Evolutionary conservation across 1,140 invertebrate species (phyloP), one percentile per base, ranked within the genome.

Genomic region (Branchinecta lynchi): DNA sequence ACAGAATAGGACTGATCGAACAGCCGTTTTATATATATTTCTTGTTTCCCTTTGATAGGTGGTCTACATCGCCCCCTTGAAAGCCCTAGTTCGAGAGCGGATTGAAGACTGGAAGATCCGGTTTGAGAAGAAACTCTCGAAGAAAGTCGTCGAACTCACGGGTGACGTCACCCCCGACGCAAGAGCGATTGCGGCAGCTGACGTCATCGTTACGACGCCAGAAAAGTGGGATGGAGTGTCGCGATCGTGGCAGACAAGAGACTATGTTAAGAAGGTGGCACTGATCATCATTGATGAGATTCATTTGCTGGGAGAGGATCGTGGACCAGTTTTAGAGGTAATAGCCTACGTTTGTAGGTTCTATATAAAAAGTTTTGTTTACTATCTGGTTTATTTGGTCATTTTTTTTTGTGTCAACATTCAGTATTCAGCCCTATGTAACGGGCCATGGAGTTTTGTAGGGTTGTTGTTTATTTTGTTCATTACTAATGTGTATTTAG

Each of bases 211-310:
- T 0, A 98, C 96, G 3, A 99, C 96, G 0, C 96, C 96, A 0
- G 96, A 99, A 80, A 99, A 99, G 79, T 99, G 96, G 96, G 96
- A 99, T 78, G 96, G 95, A 71, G 92, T 99, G 70, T 96, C 92
- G 78, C 84, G 96, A 73, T 93, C 90, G 71, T 99, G 96, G 94
- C 94, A 98, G 75, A 97, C 90, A 0, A 84, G 96, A 73, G 88
- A 87, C 79, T 99, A 98, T 76, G 96, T 99, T 1, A 87, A 85
- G 73, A 76, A 93, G 75, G 96, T 99, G 0, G 87, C 89, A 0
- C 80, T 99, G 0, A 92, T 99, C 70, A 86, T 99, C 32, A 98
- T 99, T 74, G 96, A 99, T 79, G 96, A 99, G 80, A 99, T 99
- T 74, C 96, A 99, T 82, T 80, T 99, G 44, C 80, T 99, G 65